phyloP scores from a whole-genome alignment of 2,797 vertebrate species.

The Pteronotus mesoamericanus region DNA sequence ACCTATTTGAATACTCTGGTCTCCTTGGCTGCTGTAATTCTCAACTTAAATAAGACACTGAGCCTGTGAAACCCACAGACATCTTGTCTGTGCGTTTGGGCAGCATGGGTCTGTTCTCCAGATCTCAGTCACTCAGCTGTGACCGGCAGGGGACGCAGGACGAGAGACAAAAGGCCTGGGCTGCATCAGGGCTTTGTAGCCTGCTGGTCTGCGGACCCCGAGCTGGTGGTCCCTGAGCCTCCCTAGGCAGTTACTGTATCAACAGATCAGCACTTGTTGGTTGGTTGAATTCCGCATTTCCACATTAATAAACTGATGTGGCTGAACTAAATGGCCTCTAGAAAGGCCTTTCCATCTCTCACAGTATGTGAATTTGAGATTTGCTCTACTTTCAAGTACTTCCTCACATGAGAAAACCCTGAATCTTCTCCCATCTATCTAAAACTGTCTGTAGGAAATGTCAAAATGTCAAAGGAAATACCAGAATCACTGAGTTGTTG shows the following conservation, averaged over 20 bases:
- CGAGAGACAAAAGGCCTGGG: not conserved
- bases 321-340: not conserved
- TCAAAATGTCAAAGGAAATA: not conserved
- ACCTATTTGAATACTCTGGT: not conserved
- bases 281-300: not conserved
- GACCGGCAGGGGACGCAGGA: not conserved
- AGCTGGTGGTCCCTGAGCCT: not conserved
- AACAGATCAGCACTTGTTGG: not conserved
- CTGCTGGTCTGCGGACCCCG: not conserved
- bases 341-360: not conserved
- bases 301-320: not conserved
- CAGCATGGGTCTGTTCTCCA: not conserved
- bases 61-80: not conserved
- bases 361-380: not conserved
- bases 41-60: not conserved
- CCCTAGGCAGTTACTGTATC: too few species aligned
- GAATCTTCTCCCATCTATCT: not conserved
- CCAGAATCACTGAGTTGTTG: not conserved
- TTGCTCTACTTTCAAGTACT: not conserved
- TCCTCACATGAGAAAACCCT: not conserved
- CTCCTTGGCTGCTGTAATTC: not conserved
- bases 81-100: not conserved
- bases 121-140: not conserved
- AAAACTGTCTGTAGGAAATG: not conserved
- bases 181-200: not conserved